Evolutionary conservation across 2,113 vertebrate species (phyloP).

Genomic region (Ciconia stormi): DNA sequence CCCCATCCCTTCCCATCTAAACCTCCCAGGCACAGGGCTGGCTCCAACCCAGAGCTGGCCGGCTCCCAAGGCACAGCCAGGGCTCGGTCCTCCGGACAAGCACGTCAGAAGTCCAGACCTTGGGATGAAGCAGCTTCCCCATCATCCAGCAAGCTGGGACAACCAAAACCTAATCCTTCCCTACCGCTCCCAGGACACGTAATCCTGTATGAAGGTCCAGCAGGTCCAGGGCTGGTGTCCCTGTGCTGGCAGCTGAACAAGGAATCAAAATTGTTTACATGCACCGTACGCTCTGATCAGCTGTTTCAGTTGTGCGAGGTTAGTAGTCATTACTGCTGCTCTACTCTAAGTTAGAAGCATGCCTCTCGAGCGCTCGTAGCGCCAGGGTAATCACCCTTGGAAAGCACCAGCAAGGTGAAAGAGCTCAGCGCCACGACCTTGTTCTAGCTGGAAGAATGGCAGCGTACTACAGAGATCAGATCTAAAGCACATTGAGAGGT

Average conservation of each 20-base stretch:
- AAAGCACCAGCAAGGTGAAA: slow-evolving; percentile 44
- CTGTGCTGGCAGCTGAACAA: not conserved
- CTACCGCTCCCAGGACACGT: not conserved
- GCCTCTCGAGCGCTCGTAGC: not conserved
- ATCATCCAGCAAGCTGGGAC: not conserved
- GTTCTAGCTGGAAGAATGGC: not conserved
- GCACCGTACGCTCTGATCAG: slow-evolving; percentile 16
- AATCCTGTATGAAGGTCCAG: not conserved
- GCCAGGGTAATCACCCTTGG: slow-evolving; percentile 42
- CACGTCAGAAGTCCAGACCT: not conserved
- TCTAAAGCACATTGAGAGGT: not conserved
- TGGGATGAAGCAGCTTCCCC: not conserved
- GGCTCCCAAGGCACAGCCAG: not conserved
- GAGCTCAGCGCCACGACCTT: not conserved
- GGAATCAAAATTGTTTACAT: slow-evolving; percentile 45
- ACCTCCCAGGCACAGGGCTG: not conserved
- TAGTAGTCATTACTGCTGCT: slow-evolving; percentile 64
- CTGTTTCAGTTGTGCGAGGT: not conserved
- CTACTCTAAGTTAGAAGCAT: slow-evolving; percentile 75
- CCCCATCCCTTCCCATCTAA: not conserved
- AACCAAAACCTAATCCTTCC: not conserved
- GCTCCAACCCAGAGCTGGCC: not conserved
- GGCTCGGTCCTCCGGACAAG: not conserved
- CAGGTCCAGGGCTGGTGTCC: not conserved
- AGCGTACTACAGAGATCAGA: not conserved